Conservation (phyloP, 2,888 invertebrate genomes). For the Eudasyphora cyanicolor region DNA sequence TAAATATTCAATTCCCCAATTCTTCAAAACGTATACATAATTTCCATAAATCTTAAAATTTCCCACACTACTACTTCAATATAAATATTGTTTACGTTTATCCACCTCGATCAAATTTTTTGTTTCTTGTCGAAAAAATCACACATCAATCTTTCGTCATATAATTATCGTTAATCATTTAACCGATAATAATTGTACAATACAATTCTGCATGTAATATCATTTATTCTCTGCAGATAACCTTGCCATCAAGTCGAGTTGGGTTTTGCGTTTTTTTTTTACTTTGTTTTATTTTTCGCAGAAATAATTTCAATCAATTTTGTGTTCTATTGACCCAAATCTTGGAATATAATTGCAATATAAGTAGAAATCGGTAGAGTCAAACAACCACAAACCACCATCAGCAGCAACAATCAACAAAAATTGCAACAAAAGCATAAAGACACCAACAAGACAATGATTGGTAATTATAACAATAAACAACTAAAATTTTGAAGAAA, state of each 20-base stretch:
- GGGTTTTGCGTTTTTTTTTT: not conserved
- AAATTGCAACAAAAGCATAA: conserved; percentile 12
- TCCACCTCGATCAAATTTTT: not conserved
- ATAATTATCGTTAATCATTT: no score
- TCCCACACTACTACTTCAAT: not conserved
- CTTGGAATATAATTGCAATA: conserved; percentile 12
- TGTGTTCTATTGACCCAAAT: conserved; percentile 33
- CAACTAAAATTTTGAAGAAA: not conserved
- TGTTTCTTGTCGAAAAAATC: not conserved
- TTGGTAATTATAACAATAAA: not conserved
- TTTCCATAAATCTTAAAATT: no score
- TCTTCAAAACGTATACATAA: no score
- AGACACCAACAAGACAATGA: not conserved
- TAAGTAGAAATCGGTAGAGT: not conserved
- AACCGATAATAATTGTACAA: not conserved
- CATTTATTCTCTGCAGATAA: conserved; percentile 8
- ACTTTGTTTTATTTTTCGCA: not conserved
- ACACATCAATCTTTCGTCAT: not conserved
- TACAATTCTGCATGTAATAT: not conserved
- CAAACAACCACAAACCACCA: not conserved
- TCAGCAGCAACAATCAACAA: not conserved
- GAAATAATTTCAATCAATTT: conserved; percentile 21
- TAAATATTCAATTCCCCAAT: no score
- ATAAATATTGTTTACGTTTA: not conserved
- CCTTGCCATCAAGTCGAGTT: no score